These are phyloP conservation scores for Mythimna pallens DNA, from an alignment of 2,888 invertebrate genomes.

Conservation along the genomic window DNA sequence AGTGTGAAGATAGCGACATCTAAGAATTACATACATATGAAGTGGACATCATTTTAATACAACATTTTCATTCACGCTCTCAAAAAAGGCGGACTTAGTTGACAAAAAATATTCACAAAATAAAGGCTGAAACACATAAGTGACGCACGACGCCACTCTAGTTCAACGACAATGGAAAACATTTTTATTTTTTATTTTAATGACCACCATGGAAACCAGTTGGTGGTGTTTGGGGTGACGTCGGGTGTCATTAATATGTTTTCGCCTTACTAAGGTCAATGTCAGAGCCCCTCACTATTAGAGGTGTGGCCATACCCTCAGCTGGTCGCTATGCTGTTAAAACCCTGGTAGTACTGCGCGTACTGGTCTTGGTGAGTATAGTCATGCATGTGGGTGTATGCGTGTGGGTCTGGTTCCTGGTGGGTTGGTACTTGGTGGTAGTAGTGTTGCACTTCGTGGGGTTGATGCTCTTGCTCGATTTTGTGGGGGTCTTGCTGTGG, in stretches of 20 bases:
- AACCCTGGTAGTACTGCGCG: slow-evolving; percentile 75
- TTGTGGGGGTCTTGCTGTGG: slow-evolving; percentile 69
- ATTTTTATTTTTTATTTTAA: no score
- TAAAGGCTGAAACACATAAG: slow-evolving; percentile 15
- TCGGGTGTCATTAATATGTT: neutral
- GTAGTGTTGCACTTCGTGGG: slow-evolving; percentile 69
- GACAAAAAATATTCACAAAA: slow-evolving; percentile 32
- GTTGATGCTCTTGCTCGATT: slow-evolving; percentile 64
- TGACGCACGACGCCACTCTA: slow-evolving; percentile 12
- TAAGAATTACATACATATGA: slow-evolving; percentile 9
- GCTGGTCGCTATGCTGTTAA: slow-evolving; percentile 77
- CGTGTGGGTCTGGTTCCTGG: slow-evolving; percentile 33
- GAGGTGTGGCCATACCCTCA: slow-evolving; percentile 71
- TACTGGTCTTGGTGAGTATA: slow-evolving; percentile 67
- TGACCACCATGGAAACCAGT: neutral
- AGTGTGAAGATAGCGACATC: slow-evolving; percentile 50
- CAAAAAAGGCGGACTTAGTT: slow-evolving; percentile 50
- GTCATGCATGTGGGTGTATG: slow-evolving; percentile 43
- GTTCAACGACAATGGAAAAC: neutral
- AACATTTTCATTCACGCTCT: slow-evolving; percentile 28
- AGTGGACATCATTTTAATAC: slow-evolving; percentile 23
- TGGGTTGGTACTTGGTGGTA: slow-evolving; percentile 74
- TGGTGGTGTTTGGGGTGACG: neutral
- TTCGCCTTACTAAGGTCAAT: slow-evolving; percentile 7
- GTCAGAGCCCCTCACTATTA: slow-evolving; percentile 48